Evolutionary conservation across 2,888 invertebrate species (phyloP).

Genomic region (Plemyria rubiginata): DNA sequence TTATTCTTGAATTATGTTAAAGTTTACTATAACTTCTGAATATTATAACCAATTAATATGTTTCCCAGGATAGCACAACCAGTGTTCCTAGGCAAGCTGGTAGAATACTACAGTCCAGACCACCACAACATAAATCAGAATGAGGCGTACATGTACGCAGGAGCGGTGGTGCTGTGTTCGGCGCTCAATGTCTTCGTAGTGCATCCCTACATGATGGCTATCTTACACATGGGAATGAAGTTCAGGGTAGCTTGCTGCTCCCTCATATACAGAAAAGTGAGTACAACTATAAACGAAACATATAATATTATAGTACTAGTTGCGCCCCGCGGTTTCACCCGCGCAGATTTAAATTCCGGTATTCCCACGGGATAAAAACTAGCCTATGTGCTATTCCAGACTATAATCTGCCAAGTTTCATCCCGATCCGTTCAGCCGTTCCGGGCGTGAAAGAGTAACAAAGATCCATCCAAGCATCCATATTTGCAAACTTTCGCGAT

Average conservation of each 20-base stretch:
- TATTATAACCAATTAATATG: slow-evolving; percentile 1
- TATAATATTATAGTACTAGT: too few species aligned
- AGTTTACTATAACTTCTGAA: neutral
- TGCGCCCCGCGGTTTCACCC: too few species aligned
- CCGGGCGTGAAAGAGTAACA: too few species aligned
- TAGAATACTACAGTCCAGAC: slow-evolving; percentile 84
- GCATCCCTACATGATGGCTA: slow-evolving; percentile 95
- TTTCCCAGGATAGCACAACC: slow-evolving; percentile 85
- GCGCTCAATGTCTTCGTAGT: slow-evolving; percentile 90
- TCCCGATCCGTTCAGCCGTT: too few species aligned
- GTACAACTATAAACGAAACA: slow-evolving; percentile 33
- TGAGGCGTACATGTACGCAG: slow-evolving; percentile 91
- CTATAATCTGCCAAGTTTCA: too few species aligned
- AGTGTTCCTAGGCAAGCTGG: slow-evolving; percentile 86
- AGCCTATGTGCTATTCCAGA: too few species aligned
- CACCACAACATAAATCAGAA: slow-evolving; percentile 58
- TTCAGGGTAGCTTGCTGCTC: slow-evolving; percentile 92
- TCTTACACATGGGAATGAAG: slow-evolving; percentile 93
- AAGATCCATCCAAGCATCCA: too few species aligned
- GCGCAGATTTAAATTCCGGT: too few species aligned
- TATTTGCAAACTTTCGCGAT: too few species aligned
- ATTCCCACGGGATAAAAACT: too few species aligned
- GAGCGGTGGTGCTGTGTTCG: slow-evolving; percentile 89
- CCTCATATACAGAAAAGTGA: slow-evolving; percentile 91
- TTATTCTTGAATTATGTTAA: neutral